Base-by-base conservation (phyloP, 2,888 invertebrate species). In the Ecliptopera silaceata region DNA sequence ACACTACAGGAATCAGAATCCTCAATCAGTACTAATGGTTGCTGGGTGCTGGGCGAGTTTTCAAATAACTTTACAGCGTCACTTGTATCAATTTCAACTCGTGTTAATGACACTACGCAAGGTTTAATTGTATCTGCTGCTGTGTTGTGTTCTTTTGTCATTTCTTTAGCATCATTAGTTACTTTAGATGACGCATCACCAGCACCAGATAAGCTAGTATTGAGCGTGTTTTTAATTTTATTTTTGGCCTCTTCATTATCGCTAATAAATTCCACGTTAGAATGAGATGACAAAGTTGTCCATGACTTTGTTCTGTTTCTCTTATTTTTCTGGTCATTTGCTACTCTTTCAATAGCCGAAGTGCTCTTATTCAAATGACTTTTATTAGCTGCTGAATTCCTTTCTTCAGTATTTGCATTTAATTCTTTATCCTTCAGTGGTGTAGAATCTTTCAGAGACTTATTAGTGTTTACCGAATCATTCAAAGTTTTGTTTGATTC, bases 241-340 rank as follows among this genome's bases (percentile, higher is more conserved):
- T 34, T 20, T 39, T 31, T 38, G 2, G 12, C 13, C n/a, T 17
- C 39, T 36, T 31, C 46, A 45, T 50, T 49, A n/a, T 32, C 42
- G 36, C 26, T 45, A 1, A 17, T 34, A 11, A 44, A 17, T 6
- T 12, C 38, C 13, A 38, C 13, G 31, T 52, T 53, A 36, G 34
- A 20, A 26, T 39, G 18, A 8, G 51, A 22, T n/a, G 36, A 39
- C 10, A 75, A 51, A 29, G 72, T 74, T 55, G 84, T 79, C 77
- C 80, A 86, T 18, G 89, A 88, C 62, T 81, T 84, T 13, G 84
- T 84, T 72, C 87, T 77, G 41, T 74, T 75, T 56, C 82, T 80
- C 64, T 82, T 82, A 45, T 20, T 68, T 64, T 72, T 72, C 1
- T 65, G 59, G 46, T 65, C 67, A 29, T 56, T 64, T 38, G 61